These are phyloP conservation scores for Falcaria lacertinaria DNA, from an alignment of 2,888 invertebrate species.

Conservation along the genomic window DNA sequence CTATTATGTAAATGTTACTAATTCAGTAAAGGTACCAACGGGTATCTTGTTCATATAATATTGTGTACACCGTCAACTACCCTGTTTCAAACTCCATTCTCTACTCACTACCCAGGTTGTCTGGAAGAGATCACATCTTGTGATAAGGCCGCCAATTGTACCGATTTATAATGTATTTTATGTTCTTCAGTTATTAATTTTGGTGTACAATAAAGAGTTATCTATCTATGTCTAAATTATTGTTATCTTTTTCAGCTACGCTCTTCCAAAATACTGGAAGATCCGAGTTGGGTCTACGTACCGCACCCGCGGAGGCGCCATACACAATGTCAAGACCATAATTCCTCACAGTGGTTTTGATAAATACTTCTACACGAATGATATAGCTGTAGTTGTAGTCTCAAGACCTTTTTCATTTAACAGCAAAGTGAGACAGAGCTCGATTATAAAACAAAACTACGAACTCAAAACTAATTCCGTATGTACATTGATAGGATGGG, in stretches of 20 bases:
- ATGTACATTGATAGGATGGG: conserved; percentile 63
- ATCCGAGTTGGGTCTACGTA: conserved; percentile 63
- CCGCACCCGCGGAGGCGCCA: conserved; percentile 49
- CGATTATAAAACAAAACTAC: conserved; percentile 52
- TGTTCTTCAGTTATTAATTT: too few species aligned
- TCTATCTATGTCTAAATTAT: too few species aligned
- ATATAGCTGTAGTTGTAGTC: conserved; percentile 55
- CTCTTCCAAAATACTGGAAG: conserved; percentile 56
- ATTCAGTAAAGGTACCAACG: too few species aligned
- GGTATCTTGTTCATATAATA: too few species aligned
- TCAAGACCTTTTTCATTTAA: conserved; percentile 43
- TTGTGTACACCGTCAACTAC: too few species aligned
- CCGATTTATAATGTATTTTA: too few species aligned
- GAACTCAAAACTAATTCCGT: conserved; percentile 49
- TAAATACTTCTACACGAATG: conserved; percentile 54
- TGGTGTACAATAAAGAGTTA: too few species aligned
- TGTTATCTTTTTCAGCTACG: conserved; percentile 48
- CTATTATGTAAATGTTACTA: too few species aligned
- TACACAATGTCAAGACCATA: conserved; percentile 55
- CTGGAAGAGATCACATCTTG: too few species aligned
- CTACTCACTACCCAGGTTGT: too few species aligned
- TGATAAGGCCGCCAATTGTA: too few species aligned
- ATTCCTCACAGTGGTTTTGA: conserved; percentile 54
- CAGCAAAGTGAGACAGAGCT: conserved; percentile 52
- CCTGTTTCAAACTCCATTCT: too few species aligned